These are phyloP conservation scores for Hipparchia semele DNA, from an alignment of 2,888 invertebrate genomes.

Conservation along the genomic window DNA sequence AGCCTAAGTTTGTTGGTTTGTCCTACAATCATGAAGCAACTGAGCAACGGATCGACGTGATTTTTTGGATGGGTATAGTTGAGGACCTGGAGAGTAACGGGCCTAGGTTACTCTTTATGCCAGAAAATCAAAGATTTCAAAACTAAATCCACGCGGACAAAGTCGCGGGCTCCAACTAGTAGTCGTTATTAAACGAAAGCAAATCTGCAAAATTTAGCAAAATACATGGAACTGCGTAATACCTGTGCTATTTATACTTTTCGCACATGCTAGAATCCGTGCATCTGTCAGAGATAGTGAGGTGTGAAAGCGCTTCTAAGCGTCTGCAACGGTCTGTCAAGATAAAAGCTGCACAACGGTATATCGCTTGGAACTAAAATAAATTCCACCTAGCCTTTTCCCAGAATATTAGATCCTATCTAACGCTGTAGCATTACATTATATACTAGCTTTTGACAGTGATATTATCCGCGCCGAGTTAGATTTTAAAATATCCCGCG, in stretches of 20 bases:
- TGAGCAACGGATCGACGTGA: too few relatives aligned
- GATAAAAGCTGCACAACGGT: constrained; percentile 11
- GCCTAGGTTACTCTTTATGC: too few relatives aligned
- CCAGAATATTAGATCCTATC: background rate
- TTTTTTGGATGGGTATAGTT: too few relatives aligned
- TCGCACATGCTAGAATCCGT: background rate
- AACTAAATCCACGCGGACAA: too few relatives aligned
- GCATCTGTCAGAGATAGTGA: constrained; percentile 4
- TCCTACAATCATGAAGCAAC: too few relatives aligned
- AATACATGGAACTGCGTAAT: background rate
- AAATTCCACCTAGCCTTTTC: constrained; percentile 5
- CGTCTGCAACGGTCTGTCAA: background rate
- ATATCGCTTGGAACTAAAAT: background rate
- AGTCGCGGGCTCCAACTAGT: too few relatives aligned
- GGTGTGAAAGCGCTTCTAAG: constrained; percentile 4
- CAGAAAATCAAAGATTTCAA: too few relatives aligned
- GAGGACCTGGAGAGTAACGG: too few relatives aligned
- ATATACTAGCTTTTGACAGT: too few relatives aligned
- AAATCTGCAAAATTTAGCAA: background rate
- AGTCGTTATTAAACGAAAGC: background rate
- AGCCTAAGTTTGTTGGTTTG: too few relatives aligned
- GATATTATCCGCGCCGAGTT: too few relatives aligned
- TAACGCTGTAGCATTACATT: background rate
- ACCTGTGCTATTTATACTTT: background rate
- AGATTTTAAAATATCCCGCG: too few relatives aligned